Percentiles rank a stretch among this genome's conserved stretches.
Conservation (phyloP, 2,797 vertebrate species). For the Acridotheres tristis region DNA sequence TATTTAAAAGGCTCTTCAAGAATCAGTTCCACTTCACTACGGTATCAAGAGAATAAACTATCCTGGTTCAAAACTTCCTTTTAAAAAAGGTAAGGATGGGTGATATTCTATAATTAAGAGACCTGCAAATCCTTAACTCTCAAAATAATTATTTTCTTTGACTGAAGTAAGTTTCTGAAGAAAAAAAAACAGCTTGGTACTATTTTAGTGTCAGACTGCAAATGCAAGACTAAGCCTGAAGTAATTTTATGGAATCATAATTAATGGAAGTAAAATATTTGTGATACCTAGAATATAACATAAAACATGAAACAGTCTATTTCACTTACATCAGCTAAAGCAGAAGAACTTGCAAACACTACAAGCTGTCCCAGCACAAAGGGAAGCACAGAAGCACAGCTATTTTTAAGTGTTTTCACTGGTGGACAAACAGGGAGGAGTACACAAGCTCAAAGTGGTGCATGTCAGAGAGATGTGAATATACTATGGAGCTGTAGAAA, state of each 20-base stretch:
- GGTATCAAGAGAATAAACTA: not conserved
- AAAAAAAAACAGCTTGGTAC: not conserved
- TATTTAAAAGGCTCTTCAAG: not conserved
- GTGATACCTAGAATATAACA: not conserved
- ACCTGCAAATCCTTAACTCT: not conserved
- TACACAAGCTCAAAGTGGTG: not conserved
- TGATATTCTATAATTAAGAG: not conserved
- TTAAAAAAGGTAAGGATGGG: not conserved
- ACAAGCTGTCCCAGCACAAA: not conserved
- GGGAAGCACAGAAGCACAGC: not conserved
- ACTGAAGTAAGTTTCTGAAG: not conserved
- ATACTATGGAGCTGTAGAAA: fast-evolving
- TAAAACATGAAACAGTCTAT: not conserved
- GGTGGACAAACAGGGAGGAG: not conserved
- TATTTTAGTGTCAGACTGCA: not conserved
- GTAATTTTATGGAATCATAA: not conserved
- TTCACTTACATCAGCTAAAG: not conserved
- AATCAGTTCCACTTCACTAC: not conserved
- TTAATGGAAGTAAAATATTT: not conserved
- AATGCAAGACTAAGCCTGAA: not conserved
- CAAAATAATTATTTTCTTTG: not conserved
- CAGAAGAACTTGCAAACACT: not conserved
- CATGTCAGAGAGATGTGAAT: fast-evolving
- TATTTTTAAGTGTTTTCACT: not conserved
- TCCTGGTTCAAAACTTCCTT: not conserved